Evolutionary conservation across 2,888 invertebrate species (phyloP).

Genomic region (Perithous albicinctus): DNA sequence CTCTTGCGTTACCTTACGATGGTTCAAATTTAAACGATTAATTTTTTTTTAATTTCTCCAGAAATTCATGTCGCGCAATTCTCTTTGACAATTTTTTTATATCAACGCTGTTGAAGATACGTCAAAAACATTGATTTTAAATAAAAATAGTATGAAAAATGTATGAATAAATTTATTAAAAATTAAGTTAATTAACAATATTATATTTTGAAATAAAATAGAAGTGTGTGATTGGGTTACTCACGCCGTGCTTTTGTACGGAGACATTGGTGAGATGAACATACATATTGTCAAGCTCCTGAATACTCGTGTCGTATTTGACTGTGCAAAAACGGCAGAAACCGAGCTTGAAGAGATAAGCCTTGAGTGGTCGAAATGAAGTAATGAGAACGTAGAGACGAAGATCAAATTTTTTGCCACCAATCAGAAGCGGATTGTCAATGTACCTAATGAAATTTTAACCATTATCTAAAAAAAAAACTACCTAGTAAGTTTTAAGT

Average conservation of each 20-base stretch:
- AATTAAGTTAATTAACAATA: too few relatives aligned
- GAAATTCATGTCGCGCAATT: too few relatives aligned
- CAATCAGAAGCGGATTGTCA: constrained; percentile 97
- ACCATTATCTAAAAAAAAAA: constrained; percentile 26
- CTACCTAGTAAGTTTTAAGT: not conserved
- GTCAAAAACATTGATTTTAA: too few relatives aligned
- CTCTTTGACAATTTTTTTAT: too few relatives aligned
- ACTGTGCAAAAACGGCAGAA: constrained; percentile 98
- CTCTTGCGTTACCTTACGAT: too few relatives aligned
- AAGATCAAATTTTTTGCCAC: constrained; percentile 98
- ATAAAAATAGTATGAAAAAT: too few relatives aligned
- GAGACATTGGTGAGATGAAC: constrained; percentile 98
- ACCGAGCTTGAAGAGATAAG: constrained; percentile 95
- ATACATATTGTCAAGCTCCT: constrained; percentile 96
- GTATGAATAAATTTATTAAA: too few relatives aligned
- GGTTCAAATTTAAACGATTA: too few relatives aligned
- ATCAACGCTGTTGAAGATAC: too few relatives aligned
- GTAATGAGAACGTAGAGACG: constrained; percentile 96
- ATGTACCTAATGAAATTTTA: constrained; percentile 88
- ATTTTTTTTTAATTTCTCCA: too few relatives aligned
- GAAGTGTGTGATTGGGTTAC: constrained; percentile 73
- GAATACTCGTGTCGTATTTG: constrained; percentile 95
- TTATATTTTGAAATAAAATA: not conserved
- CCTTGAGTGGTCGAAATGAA: constrained; percentile 96
- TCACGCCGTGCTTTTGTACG: constrained; percentile 97